phyloP scores from a whole-genome alignment of 2,113 vertebrate genomes.

The Platysteira castanea region DNA sequence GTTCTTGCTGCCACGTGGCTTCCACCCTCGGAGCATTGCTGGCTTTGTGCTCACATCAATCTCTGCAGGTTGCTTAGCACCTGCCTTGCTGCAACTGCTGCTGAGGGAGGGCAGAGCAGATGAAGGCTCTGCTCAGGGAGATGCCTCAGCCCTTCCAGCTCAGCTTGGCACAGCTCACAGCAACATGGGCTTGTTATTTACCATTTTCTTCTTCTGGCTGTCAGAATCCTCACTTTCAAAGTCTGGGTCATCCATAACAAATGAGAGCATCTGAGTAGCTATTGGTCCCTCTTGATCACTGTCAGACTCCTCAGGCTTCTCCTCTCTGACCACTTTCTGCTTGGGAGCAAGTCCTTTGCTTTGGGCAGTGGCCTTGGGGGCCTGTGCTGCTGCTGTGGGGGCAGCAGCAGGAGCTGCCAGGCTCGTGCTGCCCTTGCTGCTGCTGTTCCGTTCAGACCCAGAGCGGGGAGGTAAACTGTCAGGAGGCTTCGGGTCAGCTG shows the following conservation, averaged over 20 bases:
- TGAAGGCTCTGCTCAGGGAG: neutral
- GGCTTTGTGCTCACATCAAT: neutral
- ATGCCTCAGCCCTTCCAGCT: neutral
- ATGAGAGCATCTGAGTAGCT: conserved; percentile 93
- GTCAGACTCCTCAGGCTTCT: conserved; percentile 78
- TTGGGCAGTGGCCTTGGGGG: neutral
- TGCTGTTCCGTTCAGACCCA: neutral
- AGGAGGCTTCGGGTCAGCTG: conserved; percentile 27
- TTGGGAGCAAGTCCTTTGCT: conserved; percentile 10
- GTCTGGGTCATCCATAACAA: conserved; percentile 95
- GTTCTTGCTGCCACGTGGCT: neutral
- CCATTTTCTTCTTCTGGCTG: conserved; percentile 71
- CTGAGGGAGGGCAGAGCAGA: neutral
- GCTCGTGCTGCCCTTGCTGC: neutral
- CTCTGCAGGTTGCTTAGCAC: neutral
- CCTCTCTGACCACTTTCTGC: conserved; percentile 32
- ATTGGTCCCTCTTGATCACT: conserved; percentile 86
- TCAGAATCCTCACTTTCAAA: conserved; percentile 90
- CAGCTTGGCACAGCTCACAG: neutral
- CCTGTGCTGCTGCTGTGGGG: neutral
- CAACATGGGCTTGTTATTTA: neutral
- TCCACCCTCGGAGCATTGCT: neutral
- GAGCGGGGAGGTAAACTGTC: conserved; percentile 11
- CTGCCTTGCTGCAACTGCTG: neutral
- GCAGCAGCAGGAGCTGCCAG: neutral